Base-by-base conservation (phyloP, 2,888 invertebrate species). In the Matsumyia berberina region DNA sequence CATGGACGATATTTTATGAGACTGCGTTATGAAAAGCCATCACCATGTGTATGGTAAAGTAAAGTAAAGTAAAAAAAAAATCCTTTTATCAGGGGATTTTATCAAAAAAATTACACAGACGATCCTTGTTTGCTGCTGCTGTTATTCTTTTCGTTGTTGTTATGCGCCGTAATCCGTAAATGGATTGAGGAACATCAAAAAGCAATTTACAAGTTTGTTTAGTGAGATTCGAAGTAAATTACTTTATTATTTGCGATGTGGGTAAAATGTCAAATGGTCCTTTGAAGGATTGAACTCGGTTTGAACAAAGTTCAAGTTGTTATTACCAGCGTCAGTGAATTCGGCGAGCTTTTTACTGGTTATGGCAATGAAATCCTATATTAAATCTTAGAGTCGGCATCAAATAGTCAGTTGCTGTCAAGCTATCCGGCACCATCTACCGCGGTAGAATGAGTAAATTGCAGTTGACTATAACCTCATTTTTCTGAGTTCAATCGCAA, bases 171-270 rank as follows among this genome's bases (percentile, higher is more conserved):
- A 69, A 77, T 69, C 58, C 42, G 15, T 29, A 53, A 69, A 69
- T 69, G 53, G 60, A 77, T 46, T 53, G 53, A 35, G 8, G 12
- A 77, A 69, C 77, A 77, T 77, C 60, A 69, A 69, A 77, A 77
- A 53, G 12, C 58, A 69, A 77, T 77, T 77, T 69, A 44, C 69
- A 62, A 69, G 69, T 77, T 77, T 77, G 29, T 33, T 51, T 12
- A 60, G n/a, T 31, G 44, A 60, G 44, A 69, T 39, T 39, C 39
- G 66, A 39, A 57, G 12, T 19, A 51, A 74, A 66, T 42, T 57
- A 55, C 35, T 49, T 49, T 37, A n/a, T 33, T 49, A 55, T 64
- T 46, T 29, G 5, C 15, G 12, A 44, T 39, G 37, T 57, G 35
- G 55, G 35, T 55, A 8, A 46, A 46, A 46, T 46, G 46, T 19